Conservation (phyloP, 2,797 vertebrate species). For the Acanthis flammea region DNA sequence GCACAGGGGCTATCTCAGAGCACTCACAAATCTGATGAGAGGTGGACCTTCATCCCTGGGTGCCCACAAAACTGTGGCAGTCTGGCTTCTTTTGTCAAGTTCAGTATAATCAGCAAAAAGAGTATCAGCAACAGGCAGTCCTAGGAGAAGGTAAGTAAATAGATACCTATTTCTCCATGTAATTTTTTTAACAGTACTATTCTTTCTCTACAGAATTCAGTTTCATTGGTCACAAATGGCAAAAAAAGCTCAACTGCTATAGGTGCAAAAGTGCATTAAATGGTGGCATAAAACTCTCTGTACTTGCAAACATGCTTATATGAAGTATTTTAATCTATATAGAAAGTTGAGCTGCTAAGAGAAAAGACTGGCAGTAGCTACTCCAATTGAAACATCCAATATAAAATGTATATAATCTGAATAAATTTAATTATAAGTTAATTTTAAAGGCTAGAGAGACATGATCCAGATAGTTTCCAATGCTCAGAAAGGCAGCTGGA, state of each 20-base stretch:
- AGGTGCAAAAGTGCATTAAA: background rate
- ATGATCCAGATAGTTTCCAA: background rate
- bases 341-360: background rate
- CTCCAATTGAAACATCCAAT: background rate
- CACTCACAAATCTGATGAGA: background rate
- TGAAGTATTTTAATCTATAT: background rate
- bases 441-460: background rate
- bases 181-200: background rate
- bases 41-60: background rate
- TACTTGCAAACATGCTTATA: background rate
- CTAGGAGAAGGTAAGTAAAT: background rate
- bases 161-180: background rate
- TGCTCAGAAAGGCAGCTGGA: background rate
- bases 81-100: background rate
- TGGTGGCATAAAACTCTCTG: background rate
- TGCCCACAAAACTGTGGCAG: background rate
- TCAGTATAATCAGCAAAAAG: background rate
- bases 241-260: background rate
- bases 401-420: background rate
- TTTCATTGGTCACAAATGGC: background rate
- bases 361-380: background rate
- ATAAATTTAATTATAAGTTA: background rate
- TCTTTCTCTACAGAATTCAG: background rate
- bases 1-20: background rate
- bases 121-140: background rate